A percentile compares a stretch with the other conserved stretches of the same genome.
Conservation (phyloP, 1,140 invertebrate genomes). For the Drosophila sp. region DNA sequence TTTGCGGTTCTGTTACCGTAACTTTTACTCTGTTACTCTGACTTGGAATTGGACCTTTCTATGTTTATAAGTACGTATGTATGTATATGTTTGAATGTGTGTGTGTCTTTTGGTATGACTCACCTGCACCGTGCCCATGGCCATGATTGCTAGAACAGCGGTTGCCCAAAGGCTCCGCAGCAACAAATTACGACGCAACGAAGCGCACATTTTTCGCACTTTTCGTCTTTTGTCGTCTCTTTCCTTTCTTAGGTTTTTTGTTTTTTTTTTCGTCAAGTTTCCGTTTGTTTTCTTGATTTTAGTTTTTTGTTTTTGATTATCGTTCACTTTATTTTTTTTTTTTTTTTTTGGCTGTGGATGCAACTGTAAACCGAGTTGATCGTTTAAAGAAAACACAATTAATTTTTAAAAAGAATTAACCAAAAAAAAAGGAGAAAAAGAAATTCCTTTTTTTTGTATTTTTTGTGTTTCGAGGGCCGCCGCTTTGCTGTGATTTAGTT, state of each 20-base stretch:
- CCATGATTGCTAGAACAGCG: slow-evolving; percentile 44
- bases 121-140: slow-evolving; percentile 74
- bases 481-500: slow-evolving; percentile 20
- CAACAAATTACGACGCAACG: slow-evolving; percentile 76
- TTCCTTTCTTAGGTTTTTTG: slow-evolving; percentile 1
- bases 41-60: slow-evolving; percentile 6
- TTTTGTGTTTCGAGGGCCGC: not conserved
- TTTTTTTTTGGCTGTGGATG: slow-evolving; percentile 19
- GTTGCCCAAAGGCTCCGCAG: slow-evolving; percentile 68
- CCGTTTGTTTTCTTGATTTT: slow-evolving; percentile 17
- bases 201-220: slow-evolving; percentile 70
- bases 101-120: slow-evolving; percentile 53
- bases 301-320: slow-evolving; percentile 10
- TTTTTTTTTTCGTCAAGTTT: slow-evolving; percentile 14
- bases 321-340: slow-evolving; percentile 13
- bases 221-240: slow-evolving; percentile 25
- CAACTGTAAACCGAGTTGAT: slow-evolving; percentile 13
- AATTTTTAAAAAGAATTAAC: not conserved
- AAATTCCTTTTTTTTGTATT: not conserved
- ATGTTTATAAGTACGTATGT: not conserved
- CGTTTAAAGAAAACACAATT: not conserved
- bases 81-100: slow-evolving; percentile 15
- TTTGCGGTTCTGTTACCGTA: slow-evolving; percentile 14
- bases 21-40: not conserved
- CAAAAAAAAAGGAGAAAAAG: too few relatives aligned